phyloP scores from a whole-genome alignment of 2,888 invertebrate genomes.

The Ecdyonurus torrentis region DNA sequence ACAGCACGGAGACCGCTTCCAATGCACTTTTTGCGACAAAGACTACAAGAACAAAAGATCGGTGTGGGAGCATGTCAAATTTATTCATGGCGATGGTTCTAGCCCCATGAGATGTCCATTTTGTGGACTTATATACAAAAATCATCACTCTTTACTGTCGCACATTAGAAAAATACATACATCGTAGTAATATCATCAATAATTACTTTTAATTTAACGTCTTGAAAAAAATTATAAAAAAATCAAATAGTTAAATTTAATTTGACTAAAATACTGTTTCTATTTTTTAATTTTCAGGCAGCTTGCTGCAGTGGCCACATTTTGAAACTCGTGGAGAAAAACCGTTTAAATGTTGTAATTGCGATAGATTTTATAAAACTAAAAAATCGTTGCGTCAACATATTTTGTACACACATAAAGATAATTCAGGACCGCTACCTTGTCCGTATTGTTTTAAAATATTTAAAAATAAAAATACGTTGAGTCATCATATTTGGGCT shows the following conservation, averaged over 20 bases:
- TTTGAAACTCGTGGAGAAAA: no score
- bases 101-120: background rate
- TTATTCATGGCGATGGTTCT: background rate
- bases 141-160: background rate
- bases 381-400: background rate
- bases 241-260: no score
- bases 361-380: background rate
- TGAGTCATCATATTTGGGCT: background rate
- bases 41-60: background rate
- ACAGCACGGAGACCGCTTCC: background rate
- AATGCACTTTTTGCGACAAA: background rate
- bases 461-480: background rate
- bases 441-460: background rate
- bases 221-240: no score
- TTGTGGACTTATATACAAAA: background rate
- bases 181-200: no score
- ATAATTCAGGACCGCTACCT: background rate
- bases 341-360: background rate
- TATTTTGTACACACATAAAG: background rate
- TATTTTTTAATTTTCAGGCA: background rate
- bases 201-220: no score
- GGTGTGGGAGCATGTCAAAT: background rate
- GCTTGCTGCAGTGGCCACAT: background rate
- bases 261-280: background rate
- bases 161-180: background rate